A percentile compares a stretch with the other conserved stretches of the same genome.
Evolutionary conservation across 2,888 invertebrate genomes (phyloP).

Genomic region (Heteromyza rotundicornis): DNA sequence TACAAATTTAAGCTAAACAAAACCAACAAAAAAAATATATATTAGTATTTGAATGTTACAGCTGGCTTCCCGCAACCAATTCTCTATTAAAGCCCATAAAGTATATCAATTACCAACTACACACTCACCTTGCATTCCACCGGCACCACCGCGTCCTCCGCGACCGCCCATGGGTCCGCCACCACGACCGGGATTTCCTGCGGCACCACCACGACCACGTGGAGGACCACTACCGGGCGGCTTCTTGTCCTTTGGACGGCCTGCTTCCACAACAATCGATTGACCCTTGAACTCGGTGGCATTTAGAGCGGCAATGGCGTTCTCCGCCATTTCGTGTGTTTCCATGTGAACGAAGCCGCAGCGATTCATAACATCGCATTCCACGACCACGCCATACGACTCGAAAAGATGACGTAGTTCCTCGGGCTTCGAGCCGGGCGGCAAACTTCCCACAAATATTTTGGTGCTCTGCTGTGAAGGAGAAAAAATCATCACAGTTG

Average conservation of each 20-base stretch:
- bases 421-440: slow-evolving; percentile 81
- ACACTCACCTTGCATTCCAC: slow-evolving; percentile 3
- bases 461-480: slow-evolving; percentile 72
- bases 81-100: not conserved
- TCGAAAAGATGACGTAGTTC: slow-evolving; percentile 84
- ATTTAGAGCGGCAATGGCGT: slow-evolving; percentile 81
- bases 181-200: slow-evolving; percentile 30
- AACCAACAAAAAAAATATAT: not conserved
- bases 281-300: slow-evolving; percentile 84
- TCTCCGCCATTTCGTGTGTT: slow-evolving; percentile 79
- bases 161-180: slow-evolving; percentile 47
- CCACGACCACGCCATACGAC: slow-evolving; percentile 85
- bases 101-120: not conserved
- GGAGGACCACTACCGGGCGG: slow-evolving; percentile 65
- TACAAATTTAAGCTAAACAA: not conserved
- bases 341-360: slow-evolving; percentile 95
- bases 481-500: not conserved
- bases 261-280: slow-evolving; percentile 83
- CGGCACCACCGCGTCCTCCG: slow-evolving; percentile 16
- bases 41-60: too few relatives aligned
- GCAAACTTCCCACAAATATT: slow-evolving; percentile 92
- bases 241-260: slow-evolving; percentile 74
- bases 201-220: slow-evolving; percentile 27
- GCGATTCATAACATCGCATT: slow-evolving; percentile 93
- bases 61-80: slow-evolving; percentile 4